Conservation (phyloP, 2,113 vertebrate genomes). For the Crotalus horridus region DNA sequence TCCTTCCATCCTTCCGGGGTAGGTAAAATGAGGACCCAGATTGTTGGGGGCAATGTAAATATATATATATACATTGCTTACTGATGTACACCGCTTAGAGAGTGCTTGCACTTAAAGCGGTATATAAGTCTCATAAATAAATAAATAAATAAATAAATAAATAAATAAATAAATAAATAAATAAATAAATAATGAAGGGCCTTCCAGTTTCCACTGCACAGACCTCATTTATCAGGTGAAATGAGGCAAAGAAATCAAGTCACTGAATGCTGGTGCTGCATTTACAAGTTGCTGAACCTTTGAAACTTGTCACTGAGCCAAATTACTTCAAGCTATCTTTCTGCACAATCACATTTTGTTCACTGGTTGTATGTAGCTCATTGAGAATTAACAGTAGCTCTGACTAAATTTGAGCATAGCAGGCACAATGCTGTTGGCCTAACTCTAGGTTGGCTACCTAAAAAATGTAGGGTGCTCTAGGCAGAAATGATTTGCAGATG, state of each 20-base stretch:
- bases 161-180: background rate
- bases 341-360: background rate
- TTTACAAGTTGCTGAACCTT: constrained; percentile 52
- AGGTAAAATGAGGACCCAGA: too few relatives aligned
- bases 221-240: constrained; percentile 67
- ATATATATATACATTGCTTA: too few relatives aligned
- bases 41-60: too few relatives aligned
- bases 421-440: background rate
- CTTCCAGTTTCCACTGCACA: constrained; percentile 48
- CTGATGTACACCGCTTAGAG: too few relatives aligned
- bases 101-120: too few relatives aligned
- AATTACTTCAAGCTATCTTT: constrained; percentile 45
- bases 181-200: background rate
- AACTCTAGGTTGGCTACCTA: background rate
- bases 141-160: background rate
- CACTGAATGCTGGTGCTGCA: constrained; percentile 44
- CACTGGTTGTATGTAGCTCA: constrained; percentile 13
- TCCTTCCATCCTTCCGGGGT: too few relatives aligned
- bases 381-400: background rate
- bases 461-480: background rate
- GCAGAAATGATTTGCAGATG: background rate
- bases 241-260: constrained; percentile 63
- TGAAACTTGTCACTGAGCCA: constrained; percentile 48
- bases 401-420: background rate
- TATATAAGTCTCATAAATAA: too few relatives aligned